Conservation (phyloP, 2,113 vertebrate genomes). For the Leptobrachium leishanense region DNA sequence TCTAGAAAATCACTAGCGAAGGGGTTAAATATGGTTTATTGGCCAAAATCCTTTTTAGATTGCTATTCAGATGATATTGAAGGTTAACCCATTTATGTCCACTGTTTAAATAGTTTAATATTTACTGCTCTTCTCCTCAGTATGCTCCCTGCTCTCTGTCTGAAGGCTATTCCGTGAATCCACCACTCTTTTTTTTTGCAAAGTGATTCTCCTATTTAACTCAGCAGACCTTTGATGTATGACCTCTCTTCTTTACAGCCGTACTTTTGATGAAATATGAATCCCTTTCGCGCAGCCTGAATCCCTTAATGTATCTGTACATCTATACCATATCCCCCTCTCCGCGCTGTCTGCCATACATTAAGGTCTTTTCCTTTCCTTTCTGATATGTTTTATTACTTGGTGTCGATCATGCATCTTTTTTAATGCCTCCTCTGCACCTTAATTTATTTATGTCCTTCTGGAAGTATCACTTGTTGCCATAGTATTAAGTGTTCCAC, state of each 20-base stretch:
- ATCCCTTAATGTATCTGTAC: conserved; percentile 31
- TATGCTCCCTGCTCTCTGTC: neutral
- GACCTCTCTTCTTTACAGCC: conserved; percentile 24
- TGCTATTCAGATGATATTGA: too few species aligned
- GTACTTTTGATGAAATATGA: conserved; percentile 33
- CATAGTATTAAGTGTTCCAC: conserved; percentile 21
- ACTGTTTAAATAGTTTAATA: neutral
- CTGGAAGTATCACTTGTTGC: conserved; percentile 17
- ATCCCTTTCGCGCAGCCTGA: conserved; percentile 10
- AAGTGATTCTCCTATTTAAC: neutral
- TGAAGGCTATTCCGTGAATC: neutral
- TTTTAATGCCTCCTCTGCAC: conserved; percentile 2
- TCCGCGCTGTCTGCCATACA: conserved; percentile 21
- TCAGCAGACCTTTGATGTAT: neutral
- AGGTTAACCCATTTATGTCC: neutral
- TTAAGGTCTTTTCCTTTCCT: conserved; percentile 22
- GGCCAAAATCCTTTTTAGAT: too few species aligned
- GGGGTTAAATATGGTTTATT: too few species aligned
- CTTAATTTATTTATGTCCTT: conserved; percentile 38
- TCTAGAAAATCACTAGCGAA: too few species aligned
- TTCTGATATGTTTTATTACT: conserved; percentile 14
- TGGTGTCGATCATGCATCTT: conserved; percentile 13
- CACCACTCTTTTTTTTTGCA: neutral
- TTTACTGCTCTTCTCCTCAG: neutral
- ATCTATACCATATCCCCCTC: conserved; percentile 21